Evolutionary conservation across 2,113 vertebrate genomes (phyloP), one percentile per base, ranked within the genome.

Genomic region (Aspiorhynchus laticeps): DNA sequence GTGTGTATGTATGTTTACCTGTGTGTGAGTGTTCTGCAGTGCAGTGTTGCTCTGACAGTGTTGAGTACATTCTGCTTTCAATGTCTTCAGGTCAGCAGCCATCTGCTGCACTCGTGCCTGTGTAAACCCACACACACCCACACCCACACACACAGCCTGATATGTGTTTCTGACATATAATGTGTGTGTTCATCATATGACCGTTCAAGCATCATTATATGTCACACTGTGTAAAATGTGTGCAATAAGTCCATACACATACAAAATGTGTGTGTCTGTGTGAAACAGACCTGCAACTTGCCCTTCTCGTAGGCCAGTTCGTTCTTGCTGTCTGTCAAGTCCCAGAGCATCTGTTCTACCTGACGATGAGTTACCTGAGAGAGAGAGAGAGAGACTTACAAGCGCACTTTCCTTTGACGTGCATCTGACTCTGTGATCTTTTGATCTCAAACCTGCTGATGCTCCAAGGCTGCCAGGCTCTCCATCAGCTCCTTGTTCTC

Each of bases 291-390:
- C 93, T 95, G 90, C 59, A 93, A 91, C 76, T 93, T 94, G 84
- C 92, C 91, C 85, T 95, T 95, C 81, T 95, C 90, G 85, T 92
- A 92, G n/a, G 91, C 91, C 77, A 95, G 89, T 85, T 94, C 94
- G 91, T 91, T 96, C 87, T 94, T 96, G 87, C 91, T 93, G 21
- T 94, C 89, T 24, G 88, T 92, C 88, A 95, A 81, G 79, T 94
- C 93, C 88, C 86, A 92, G 61, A 95, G 87, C 26, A 90, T 74
- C 21, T 91, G 90, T 21, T 96, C 92, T 24, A 95, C 65, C 46
- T 94, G 90, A 80, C 93, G 91, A 28, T 90, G 90, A 74, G 88
- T 88, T 88, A 90, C 21, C 91, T 95, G 87, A 36, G 48, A 85
- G 85, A 84, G 48, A 48, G 46, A 46, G 11, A 79, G 4, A 87